phyloP scores from a whole-genome alignment of 2,888 invertebrate genomes.

The Mycalesis mineus region DNA sequence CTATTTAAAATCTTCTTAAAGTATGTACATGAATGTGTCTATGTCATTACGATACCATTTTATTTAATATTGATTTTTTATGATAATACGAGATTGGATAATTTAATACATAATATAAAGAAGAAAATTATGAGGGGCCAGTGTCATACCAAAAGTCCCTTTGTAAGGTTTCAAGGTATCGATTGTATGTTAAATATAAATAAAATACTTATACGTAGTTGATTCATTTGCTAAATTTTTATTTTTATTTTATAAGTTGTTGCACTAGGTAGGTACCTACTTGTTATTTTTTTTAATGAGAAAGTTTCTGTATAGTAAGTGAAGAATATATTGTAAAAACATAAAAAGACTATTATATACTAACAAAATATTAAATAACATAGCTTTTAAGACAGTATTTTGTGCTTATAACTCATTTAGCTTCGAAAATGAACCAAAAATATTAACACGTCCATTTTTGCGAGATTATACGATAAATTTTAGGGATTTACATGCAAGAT shows the following conservation, averaged over 20 bases:
- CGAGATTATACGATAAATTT: constrained; percentile 25
- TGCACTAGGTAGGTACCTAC: neutral
- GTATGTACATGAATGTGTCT: too few relatives aligned
- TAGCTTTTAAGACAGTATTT: constrained; percentile 19
- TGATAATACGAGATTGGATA: too few relatives aligned
- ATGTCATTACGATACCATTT: too few relatives aligned
- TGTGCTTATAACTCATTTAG: constrained; percentile 17
- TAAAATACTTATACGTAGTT: neutral
- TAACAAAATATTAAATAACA: constrained; percentile 13
- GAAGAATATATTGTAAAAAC: constrained; percentile 1
- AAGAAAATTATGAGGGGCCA: too few relatives aligned
- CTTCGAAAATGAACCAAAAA: constrained; percentile 36
- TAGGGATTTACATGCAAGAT: constrained; percentile 12
- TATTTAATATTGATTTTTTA: too few relatives aligned
- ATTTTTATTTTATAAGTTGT: neutral
- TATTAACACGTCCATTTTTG: constrained; percentile 47
- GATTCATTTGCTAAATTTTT: neutral
- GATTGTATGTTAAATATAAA: neutral
- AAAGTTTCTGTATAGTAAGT: neutral
- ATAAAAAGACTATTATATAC: constrained; percentile 19
- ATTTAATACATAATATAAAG: too few relatives aligned
- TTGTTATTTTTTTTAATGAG: neutral
- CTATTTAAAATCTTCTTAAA: too few relatives aligned
- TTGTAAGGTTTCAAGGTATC: neutral
- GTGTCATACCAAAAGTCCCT: too few relatives aligned